Conservation (phyloP, 2,797 vertebrate genomes). For the Macrochelys suwanniensis region DNA sequence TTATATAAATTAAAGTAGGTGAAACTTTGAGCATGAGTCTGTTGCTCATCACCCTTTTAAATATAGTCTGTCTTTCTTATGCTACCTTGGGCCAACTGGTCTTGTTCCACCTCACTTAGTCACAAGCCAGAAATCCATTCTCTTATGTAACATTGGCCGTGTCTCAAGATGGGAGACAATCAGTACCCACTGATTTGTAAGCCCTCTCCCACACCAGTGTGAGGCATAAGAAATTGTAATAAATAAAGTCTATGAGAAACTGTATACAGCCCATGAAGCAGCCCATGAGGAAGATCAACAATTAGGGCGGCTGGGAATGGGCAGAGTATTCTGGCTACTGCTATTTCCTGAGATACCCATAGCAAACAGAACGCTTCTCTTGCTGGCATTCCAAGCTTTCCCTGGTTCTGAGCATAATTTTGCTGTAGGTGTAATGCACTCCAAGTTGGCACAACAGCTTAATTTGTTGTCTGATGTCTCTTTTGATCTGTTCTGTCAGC, state of each 20-base stretch:
- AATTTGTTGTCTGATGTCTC: constrained; percentile 72
- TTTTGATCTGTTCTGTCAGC: constrained; percentile 72
- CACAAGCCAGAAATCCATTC: not conserved
- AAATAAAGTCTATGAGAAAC: not conserved
- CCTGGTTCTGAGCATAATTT: constrained; percentile 49
- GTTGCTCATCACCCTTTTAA: not conserved
- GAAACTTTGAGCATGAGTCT: not conserved
- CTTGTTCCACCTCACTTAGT: not conserved
- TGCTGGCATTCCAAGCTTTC: constrained; percentile 34
- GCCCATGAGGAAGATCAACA: not conserved
- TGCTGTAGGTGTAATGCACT: constrained; percentile 68
- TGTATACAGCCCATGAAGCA: not conserved
- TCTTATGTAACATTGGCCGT: not conserved
- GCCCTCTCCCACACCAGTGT: not conserved
- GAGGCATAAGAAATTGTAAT: not conserved
- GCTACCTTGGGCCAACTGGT: not conserved
- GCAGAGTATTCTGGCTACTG: constrained; percentile 47
- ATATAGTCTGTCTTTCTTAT: not conserved
- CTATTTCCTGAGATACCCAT: constrained; percentile 60
- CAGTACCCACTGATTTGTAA: not conserved
- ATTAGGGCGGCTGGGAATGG: constrained; percentile 26
- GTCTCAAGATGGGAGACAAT: not conserved
- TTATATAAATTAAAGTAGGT: not conserved
- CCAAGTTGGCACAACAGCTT: constrained; percentile 68
- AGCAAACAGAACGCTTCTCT: constrained; percentile 65